phyloP scores from a whole-genome alignment of 2,113 vertebrate genomes.

The Dicrurus megarhynchus region DNA sequence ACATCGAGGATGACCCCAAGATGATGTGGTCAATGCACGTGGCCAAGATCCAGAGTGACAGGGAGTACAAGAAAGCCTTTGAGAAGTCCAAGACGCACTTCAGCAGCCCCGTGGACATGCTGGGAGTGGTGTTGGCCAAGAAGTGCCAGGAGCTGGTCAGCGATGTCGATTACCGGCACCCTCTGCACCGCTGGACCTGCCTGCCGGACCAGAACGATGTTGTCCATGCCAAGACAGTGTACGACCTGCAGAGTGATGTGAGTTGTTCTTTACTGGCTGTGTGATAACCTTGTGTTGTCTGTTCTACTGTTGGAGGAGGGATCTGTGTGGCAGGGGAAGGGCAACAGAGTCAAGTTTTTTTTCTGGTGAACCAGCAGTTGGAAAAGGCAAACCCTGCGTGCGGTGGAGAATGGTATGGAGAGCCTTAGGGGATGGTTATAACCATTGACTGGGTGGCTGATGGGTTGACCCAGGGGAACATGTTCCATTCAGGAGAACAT shows the following conservation, averaged over 20 bases:
- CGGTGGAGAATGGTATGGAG: no score
- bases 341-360: neutral
- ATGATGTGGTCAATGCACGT: constrained; percentile 85
- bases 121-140: constrained; percentile 79
- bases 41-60: constrained; percentile 89
- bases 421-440: neutral
- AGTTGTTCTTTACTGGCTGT: neutral
- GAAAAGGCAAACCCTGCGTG: neutral
- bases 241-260: constrained; percentile 83
- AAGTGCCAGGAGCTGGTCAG: constrained; percentile 75
- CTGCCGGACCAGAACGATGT: constrained; percentile 83
- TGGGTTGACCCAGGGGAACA: fast-evolving
- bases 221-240: constrained; percentile 75
- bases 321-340: no score
- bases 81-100: constrained; percentile 78
- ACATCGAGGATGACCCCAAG: constrained; percentile 86
- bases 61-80: constrained; percentile 52
- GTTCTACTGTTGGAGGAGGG: neutral
- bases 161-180: constrained; percentile 74
- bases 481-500: fast-evolving
- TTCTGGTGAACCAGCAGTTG: neutral
- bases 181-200: constrained; percentile 82
- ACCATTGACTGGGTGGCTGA: fast-evolving
- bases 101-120: constrained; percentile 80
- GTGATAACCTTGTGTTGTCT: fast-evolving